Evolutionary conservation across 2,113 vertebrate genomes (phyloP).

Genomic region (cat (Felis catus)): F.catus_Fca126_mat1.0 CM031413.1:15622001-15622500

Average conservation of each 20-base stretch:
- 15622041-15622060: neutral
- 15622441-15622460: too few species aligned
- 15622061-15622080: neutral
- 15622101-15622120: too few species aligned
- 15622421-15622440: neutral
- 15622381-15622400: neutral
- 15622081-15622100: neutral
- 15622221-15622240: slow-evolving; percentile 95
- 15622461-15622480: neutral
- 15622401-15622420: too few species aligned
- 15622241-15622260: slow-evolving; percentile 94
- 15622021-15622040: fast-evolving
- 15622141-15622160: slow-evolving; percentile 86
- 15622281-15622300: slow-evolving; percentile 96
- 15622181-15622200: slow-evolving; percentile 92
- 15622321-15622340: fast-evolving
- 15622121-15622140: neutral
- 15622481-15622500: neutral
- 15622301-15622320: neutral
- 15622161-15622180: slow-evolving; percentile 94
- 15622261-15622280: slow-evolving; percentile 91
- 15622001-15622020: neutral
- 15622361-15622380: fast-evolving
- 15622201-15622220: slow-evolving; percentile 94
- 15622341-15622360: fast-evolving